phyloP scores from a whole-genome alignment of 92 coral and sea anemone species.

The Epizoanthus stellaris region DNA sequence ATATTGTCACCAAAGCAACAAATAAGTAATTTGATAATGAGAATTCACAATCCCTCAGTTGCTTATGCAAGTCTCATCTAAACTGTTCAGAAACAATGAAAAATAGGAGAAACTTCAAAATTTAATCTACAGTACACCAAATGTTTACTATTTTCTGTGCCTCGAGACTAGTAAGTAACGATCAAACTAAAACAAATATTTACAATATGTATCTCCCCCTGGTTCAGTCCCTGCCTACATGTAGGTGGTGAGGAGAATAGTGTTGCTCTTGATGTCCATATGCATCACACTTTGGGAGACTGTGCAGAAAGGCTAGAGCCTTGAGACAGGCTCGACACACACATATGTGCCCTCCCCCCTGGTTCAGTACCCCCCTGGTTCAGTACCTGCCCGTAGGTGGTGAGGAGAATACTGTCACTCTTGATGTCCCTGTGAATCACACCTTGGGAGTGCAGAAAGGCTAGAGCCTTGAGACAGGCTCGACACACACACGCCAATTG shows the following conservation, averaged over 20 bases:
- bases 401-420: constrained; percentile 95
- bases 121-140: too few species aligned
- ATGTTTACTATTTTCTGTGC: too few species aligned
- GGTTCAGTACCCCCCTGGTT: background rate
- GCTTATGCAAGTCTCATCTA: too few species aligned
- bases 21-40: too few species aligned
- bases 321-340: constrained; percentile 75
- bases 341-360: background rate
- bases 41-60: too few species aligned
- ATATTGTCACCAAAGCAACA: too few species aligned
- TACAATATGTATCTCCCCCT: background rate
- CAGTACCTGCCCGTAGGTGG: constrained; percentile 89
- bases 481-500: constrained; percentile 96
- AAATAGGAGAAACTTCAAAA: too few species aligned
- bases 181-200: too few species aligned
- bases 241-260: constrained; percentile 83
- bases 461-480: constrained; percentile 89
- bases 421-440: constrained; percentile 98
- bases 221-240: constrained; percentile 52
- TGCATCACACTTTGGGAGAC: constrained; percentile 98
- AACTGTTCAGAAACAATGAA: too few species aligned
- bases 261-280: constrained; percentile 94
- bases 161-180: too few species aligned
- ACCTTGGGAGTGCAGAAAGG: constrained; percentile 98
- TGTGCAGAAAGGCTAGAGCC: constrained; percentile 92